These are phyloP conservation scores for Amyelois transitella DNA, from an alignment of 1,140 invertebrate genomes.

Conservation along the genomic window DNA sequence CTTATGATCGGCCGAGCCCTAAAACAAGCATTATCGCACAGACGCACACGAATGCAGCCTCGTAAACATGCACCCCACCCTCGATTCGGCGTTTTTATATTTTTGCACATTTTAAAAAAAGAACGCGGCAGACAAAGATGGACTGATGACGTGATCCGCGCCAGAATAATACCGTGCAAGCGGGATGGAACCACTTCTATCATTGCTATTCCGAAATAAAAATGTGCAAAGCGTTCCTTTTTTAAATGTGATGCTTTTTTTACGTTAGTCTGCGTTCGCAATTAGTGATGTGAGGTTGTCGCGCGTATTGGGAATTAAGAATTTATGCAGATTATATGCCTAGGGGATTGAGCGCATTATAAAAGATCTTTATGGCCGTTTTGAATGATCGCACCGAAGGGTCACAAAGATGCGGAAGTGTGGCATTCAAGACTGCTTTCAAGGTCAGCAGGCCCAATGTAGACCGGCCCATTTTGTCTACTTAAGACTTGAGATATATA, in stretches of 20 bases:
- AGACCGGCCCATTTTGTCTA: not conserved
- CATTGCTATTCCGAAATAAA: slow-evolving; percentile 64
- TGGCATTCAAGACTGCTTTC: slow-evolving; percentile 21
- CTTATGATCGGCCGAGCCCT: slow-evolving; percentile 68
- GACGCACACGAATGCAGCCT: slow-evolving; percentile 56
- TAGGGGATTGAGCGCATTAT: slow-evolving; percentile 10
- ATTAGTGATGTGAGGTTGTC: slow-evolving; percentile 70
- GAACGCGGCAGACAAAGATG: slow-evolving; percentile 68
- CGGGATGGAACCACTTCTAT: slow-evolving; percentile 59
- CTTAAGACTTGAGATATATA: not conserved
- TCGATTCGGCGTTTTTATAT: slow-evolving; percentile 71
- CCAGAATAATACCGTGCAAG: slow-evolving; percentile 60
- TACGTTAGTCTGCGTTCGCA: slow-evolving; percentile 71
- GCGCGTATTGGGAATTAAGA: slow-evolving; percentile 50
- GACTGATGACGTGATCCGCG: slow-evolving; percentile 62
- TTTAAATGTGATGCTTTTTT: slow-evolving; percentile 71
- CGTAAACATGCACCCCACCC: slow-evolving; percentile 34
- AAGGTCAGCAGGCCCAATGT: slow-evolving; percentile 30
- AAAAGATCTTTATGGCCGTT: slow-evolving; percentile 33
- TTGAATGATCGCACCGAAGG: slow-evolving; percentile 15
- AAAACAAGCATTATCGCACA: slow-evolving; percentile 59
- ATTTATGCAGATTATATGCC: slow-evolving; percentile 54
- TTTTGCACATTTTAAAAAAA: slow-evolving; percentile 73
- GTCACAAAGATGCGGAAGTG: slow-evolving; percentile 41
- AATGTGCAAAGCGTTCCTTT: slow-evolving; percentile 71